Conservation (phyloP, 2,888 invertebrate genomes). For the Rhogogaster chlorosoma region DNA sequence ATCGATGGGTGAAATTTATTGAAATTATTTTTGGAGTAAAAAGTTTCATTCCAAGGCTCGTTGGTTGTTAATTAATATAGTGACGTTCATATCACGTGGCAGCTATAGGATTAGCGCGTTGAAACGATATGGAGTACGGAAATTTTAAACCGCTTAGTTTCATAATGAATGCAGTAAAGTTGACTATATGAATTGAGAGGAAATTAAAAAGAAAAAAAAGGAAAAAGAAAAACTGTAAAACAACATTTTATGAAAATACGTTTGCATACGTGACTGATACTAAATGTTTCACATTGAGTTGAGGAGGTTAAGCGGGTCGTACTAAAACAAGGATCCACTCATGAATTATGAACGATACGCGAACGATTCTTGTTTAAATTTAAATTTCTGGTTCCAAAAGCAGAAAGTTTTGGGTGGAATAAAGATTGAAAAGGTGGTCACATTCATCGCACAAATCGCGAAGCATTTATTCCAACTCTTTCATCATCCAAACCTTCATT, state of each 20-base stretch:
- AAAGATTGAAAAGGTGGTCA: background rate
- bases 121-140: background rate
- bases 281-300: slow-evolving; percentile 17
- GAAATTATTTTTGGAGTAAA: background rate
- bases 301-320: background rate
- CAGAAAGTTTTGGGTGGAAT: background rate
- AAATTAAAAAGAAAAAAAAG: background rate
- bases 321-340: slow-evolving; percentile 7
- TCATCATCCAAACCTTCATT: background rate
- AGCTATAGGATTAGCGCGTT: background rate
- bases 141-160: slow-evolving; percentile 19
- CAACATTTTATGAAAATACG: background rate
- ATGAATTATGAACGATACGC: slow-evolving; percentile 23
- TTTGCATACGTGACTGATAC: background rate
- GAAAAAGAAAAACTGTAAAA: background rate
- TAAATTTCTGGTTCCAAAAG: background rate
- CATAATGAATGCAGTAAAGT: background rate
- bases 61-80: background rate
- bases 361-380: slow-evolving; percentile 3
- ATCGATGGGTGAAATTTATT: background rate
- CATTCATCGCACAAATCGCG: background rate
- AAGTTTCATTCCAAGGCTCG: background rate
- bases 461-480: background rate
- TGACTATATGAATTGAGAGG: background rate
- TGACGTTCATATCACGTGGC: slow-evolving; percentile 9